Evolutionary conservation across 1,140 invertebrate genomes (phyloP).

Genomic region (Gryllus bimaculatus): DNA sequence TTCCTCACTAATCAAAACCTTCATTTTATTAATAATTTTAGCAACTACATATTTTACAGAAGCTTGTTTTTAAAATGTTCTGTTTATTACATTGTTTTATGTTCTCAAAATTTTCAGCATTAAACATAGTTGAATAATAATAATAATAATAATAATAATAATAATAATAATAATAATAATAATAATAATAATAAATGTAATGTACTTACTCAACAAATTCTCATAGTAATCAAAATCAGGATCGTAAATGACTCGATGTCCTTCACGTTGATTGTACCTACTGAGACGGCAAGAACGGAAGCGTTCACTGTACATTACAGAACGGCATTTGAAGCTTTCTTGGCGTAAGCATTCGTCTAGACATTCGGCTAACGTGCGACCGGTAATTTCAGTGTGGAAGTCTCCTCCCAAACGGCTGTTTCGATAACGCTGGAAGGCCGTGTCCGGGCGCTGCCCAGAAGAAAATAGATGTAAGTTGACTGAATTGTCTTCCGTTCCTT

Average conservation of each 20-base stretch:
- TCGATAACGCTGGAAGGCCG: constrained; percentile 77
- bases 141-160: too few species aligned
- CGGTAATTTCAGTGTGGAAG: constrained; percentile 81
- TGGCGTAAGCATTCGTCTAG: constrained; percentile 78
- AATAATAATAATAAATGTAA: too few species aligned
- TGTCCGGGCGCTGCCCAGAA: constrained; percentile 68
- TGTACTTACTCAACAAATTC: constrained; percentile 75
- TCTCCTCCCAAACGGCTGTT: constrained; percentile 75
- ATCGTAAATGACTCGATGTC: constrained; percentile 80
- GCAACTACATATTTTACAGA: too few species aligned
- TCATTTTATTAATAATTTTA: too few species aligned
- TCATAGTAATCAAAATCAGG: constrained; percentile 87
- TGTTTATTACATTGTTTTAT: too few species aligned
- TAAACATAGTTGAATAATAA: too few species aligned
- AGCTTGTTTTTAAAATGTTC: too few species aligned
- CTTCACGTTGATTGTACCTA: constrained; percentile 75
- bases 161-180: too few species aligned
- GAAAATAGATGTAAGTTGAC: constrained; percentile 70
- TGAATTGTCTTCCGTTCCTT: constrained; percentile 63
- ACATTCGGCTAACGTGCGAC: constrained; percentile 75
- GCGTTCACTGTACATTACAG: constrained; percentile 77
- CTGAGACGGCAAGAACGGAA: constrained; percentile 74
- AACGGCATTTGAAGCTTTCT: constrained; percentile 77
- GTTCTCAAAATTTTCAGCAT: too few species aligned
- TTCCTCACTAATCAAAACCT: too few species aligned